Conservation (phyloP, 2,113 vertebrate genomes). For the Pan paniscus region DNA sequence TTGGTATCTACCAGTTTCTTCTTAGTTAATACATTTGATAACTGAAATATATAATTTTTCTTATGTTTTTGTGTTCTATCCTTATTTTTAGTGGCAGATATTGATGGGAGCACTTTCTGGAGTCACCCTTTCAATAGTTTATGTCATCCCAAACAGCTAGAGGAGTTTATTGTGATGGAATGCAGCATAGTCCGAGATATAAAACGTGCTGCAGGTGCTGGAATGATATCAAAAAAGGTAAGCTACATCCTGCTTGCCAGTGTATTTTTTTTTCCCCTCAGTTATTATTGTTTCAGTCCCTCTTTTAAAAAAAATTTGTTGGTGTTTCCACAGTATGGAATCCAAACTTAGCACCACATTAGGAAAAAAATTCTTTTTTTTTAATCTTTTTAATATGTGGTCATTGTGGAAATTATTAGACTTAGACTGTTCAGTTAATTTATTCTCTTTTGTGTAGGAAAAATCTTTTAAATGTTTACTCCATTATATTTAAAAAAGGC, state of each 20-base stretch:
- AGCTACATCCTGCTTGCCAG: background rate
- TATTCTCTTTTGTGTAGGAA: constrained; percentile 10
- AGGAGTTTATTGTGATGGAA: constrained; percentile 97
- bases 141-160: constrained; percentile 92
- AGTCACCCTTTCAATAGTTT: constrained; percentile 94
- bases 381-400: background rate
- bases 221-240: constrained; percentile 93
- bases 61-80: background rate
- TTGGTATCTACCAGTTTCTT: background rate
- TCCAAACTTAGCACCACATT: background rate
- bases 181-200: constrained; percentile 87
- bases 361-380: constrained; percentile 7
- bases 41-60: background rate
- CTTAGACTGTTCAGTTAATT: background rate
- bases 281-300: background rate
- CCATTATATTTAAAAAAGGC: background rate
- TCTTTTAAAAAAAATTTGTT: background rate
- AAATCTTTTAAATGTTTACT: background rate
- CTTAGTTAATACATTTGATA: background rate
- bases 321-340: background rate
- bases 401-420: background rate
- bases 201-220: constrained; percentile 91
- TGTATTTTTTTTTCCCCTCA: background rate
- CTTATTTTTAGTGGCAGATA: constrained; percentile 91
- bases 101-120: constrained; percentile 95